These are phyloP conservation scores for Onchidella celtica DNA, from an alignment of 2,888 invertebrate genomes.

Conservation along the genomic window DNA sequence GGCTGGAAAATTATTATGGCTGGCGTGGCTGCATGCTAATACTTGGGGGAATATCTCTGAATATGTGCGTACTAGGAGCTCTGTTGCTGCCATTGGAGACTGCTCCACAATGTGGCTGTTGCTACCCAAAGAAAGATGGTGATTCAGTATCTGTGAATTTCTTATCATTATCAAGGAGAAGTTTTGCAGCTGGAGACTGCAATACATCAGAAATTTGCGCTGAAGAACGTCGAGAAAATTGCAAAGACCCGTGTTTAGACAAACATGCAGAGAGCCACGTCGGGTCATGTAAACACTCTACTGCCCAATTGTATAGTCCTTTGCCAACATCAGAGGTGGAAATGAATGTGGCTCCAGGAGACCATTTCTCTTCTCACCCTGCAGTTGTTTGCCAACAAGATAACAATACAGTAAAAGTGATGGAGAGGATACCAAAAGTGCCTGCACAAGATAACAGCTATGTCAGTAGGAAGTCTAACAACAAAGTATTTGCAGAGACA, in stretches of 20 bases:
- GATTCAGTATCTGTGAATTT: not conserved
- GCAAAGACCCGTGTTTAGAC: not conserved
- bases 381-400: not conserved
- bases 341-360: not conserved
- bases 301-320: not conserved
- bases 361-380: not conserved
- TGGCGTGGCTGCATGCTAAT: slow-evolving; percentile 38
- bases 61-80: slow-evolving; percentile 32
- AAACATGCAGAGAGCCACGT: not conserved
- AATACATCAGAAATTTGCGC: not conserved
- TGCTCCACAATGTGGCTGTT: not conserved
- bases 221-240: not conserved
- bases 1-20: slow-evolving; percentile 33
- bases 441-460: not conserved
- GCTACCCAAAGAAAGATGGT: not conserved
- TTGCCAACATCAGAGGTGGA: not conserved
- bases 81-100: slow-evolving; percentile 14
- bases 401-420: not conserved
- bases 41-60: slow-evolving; percentile 15
- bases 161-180: not conserved
- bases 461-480: not conserved
- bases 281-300: not conserved
- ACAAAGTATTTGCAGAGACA: not conserved
- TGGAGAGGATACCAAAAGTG: not conserved
- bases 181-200: not conserved